These are phyloP conservation scores for Eueremaeus valkanovi DNA, from an alignment of 2,888 invertebrate genomes.

Conservation along the genomic window DNA sequence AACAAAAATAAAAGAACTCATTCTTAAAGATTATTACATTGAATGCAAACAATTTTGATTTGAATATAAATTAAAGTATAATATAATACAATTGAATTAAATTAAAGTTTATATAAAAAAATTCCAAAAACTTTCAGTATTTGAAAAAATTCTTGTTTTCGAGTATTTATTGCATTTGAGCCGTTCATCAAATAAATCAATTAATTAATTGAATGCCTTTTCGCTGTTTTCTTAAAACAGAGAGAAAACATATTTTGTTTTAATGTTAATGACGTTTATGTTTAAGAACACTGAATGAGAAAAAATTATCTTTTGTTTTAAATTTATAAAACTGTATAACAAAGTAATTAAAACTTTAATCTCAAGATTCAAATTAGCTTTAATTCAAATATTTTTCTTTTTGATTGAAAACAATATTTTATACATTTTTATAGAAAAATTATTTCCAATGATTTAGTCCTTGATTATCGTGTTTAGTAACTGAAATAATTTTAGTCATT, in stretches of 20 bases:
- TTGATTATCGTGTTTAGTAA: not conserved
- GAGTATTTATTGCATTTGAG: constrained; percentile 33
- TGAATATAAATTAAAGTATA: constrained; percentile 2
- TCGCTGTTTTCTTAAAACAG: not conserved
- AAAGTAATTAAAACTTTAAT: constrained; percentile 3
- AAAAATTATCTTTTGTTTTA: not conserved
- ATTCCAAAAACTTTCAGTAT: not conserved
- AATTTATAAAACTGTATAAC: not conserved
- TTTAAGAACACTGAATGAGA: not conserved
- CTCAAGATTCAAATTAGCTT: not conserved
- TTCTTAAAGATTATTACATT: too few species aligned
- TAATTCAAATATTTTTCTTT: not conserved
- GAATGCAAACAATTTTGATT: constrained; percentile 4
- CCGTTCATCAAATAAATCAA: not conserved
- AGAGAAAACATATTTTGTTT: not conserved
- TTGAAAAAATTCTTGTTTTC: not conserved
- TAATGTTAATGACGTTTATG: not conserved
- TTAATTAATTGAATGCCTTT: not conserved
- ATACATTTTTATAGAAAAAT: too few species aligned
- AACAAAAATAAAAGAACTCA: constrained; percentile 27
- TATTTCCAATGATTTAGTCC: not conserved
- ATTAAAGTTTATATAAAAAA: not conserved
- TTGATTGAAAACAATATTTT: not conserved
- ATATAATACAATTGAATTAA: constrained; percentile 22
- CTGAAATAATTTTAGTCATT: not conserved